Evolutionary conservation across 2,797 vertebrate genomes (phyloP).

Genomic region (Buphagus erythrorhynchus): DNA sequence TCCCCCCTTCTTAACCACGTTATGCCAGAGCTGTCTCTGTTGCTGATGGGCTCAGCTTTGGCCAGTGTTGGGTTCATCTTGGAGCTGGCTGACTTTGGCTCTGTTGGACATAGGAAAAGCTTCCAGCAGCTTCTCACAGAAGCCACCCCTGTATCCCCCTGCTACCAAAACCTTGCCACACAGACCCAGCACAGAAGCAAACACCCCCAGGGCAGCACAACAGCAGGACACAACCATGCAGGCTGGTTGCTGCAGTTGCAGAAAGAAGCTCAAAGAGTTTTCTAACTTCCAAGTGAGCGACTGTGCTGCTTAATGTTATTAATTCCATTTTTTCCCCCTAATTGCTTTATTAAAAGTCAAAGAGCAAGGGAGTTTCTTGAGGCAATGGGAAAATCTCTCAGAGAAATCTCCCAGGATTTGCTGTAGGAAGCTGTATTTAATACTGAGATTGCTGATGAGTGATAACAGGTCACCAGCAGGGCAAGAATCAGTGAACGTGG

Average conservation of each 20-base stretch:
- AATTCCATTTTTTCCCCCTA: background rate
- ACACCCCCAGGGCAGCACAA: background rate
- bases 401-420: constrained; percentile 34
- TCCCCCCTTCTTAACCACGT: background rate
- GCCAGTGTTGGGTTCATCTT: accelerated
- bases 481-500: accelerated
- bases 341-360: constrained; percentile 50
- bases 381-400: background rate
- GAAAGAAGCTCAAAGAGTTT: background rate
- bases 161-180: background rate
- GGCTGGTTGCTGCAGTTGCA: background rate
- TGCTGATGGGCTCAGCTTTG: background rate
- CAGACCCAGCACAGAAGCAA: background rate
- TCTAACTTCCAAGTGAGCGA: background rate
- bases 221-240: background rate
- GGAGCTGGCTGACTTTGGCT: background rate
- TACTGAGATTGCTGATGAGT: background rate
- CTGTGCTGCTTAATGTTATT: background rate
- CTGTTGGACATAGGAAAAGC: accelerated
- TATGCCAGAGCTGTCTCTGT: accelerated
- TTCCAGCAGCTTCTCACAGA: background rate
- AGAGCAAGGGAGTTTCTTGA: constrained; percentile 40
- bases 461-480: background rate
- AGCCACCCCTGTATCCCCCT: background rate
- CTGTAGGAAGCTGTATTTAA: constrained; percentile 28